These are phyloP conservation scores for Saturnia japonica DNA, from an alignment of 2,888 invertebrate genomes.

Conservation along the genomic window DNA sequence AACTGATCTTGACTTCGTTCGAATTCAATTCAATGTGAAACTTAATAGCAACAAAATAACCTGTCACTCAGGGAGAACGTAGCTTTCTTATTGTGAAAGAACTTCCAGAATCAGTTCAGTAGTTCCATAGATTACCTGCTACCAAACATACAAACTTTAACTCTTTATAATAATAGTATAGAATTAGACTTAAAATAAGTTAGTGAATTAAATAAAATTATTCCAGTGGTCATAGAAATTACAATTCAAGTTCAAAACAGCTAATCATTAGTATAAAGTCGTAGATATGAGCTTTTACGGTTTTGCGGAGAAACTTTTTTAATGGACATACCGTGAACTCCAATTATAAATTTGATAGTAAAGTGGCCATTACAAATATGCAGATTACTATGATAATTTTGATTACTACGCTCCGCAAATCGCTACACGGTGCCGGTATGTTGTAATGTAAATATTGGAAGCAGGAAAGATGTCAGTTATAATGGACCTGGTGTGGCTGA, in stretches of 20 bases:
- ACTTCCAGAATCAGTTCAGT: too few species aligned
- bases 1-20: too few species aligned
- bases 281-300: constrained; percentile 21
- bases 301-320: constrained; percentile 34
- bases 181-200: not conserved
- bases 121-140: too few species aligned
- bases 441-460: constrained; percentile 40
- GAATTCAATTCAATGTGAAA: too few species aligned
- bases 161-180: too few species aligned
- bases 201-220: not conserved
- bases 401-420: constrained; percentile 23
- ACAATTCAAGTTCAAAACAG: not conserved
- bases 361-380: constrained; percentile 28
- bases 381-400: constrained; percentile 23
- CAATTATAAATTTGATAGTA: constrained; percentile 30
- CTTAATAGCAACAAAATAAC: too few species aligned
- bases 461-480: constrained; percentile 33
- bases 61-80: too few species aligned
- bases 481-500: constrained; percentile 46
- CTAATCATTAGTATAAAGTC: constrained; percentile 1
- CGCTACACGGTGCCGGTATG: constrained; percentile 18
- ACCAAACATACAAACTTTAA: too few species aligned
- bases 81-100: too few species aligned
- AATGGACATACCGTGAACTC: constrained; percentile 32
- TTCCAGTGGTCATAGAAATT: not conserved